A percentile compares a stretch with the other conserved stretches of the same genome.
Conservation (phyloP, 2,888 invertebrate genomes). For the Poecilus cupreus region DNA sequence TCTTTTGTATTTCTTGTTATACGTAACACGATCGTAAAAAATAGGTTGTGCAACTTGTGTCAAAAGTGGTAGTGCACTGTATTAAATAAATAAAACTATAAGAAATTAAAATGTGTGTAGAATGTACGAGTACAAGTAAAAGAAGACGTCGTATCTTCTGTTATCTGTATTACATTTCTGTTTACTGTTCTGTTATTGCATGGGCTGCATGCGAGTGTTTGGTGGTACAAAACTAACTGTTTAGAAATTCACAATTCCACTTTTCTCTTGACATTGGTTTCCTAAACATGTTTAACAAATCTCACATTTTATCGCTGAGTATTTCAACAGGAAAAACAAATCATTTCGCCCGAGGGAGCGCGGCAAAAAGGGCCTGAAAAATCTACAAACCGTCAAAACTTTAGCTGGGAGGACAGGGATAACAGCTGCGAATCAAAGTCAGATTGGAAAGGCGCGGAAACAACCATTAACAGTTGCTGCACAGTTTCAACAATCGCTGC, state of each 20-base stretch:
- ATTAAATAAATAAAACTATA: too few species aligned
- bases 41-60: too few species aligned
- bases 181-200: slow-evolving; percentile 64
- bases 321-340: slow-evolving; percentile 87
- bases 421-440: slow-evolving; percentile 74
- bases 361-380: slow-evolving; percentile 90
- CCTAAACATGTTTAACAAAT: background rate
- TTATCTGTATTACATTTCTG: slow-evolving; percentile 69
- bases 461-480: slow-evolving; percentile 95
- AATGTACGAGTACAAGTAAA: too few species aligned
- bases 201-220: slow-evolving; percentile 34
- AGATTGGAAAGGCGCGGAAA: slow-evolving; percentile 82
- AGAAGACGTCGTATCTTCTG: background rate
- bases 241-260: slow-evolving; percentile 25
- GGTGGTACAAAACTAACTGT: slow-evolving; percentile 10
- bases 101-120: too few species aligned
- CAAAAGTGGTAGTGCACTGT: too few species aligned
- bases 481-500: slow-evolving; percentile 95
- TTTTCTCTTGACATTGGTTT: slow-evolving; percentile 27
- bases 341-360: slow-evolving; percentile 91
- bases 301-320: background rate
- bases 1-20: too few species aligned
- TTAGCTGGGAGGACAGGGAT: slow-evolving; percentile 85
- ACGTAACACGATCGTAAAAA: too few species aligned
- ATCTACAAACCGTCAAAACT: slow-evolving; percentile 93